phyloP scores from a whole-genome alignment of 2,113 vertebrate species.

The Petaurus breviceps region DNA sequence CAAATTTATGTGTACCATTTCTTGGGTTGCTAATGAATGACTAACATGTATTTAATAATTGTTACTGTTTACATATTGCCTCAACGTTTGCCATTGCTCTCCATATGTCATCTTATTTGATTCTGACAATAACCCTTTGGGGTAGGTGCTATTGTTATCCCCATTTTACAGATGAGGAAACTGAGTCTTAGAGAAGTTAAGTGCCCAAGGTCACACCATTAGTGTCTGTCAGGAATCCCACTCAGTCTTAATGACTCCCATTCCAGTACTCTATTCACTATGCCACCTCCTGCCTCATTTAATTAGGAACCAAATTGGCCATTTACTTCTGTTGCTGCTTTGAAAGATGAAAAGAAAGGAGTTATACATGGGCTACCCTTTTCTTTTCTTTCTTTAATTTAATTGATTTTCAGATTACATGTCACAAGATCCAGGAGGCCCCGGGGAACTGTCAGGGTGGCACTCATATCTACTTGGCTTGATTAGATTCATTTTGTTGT shows the following conservation, averaged over 20 bases:
- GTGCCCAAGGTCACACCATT: too few species aligned
- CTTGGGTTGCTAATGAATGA: slow-evolving; percentile 11
- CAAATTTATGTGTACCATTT: not conserved
- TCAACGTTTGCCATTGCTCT: too few species aligned
- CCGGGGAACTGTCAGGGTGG: not conserved
- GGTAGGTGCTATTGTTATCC: too few species aligned
- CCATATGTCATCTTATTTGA: too few species aligned
- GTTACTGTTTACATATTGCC: too few species aligned
- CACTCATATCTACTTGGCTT: not conserved
- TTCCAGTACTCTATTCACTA: too few species aligned
- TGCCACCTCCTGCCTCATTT: not conserved
- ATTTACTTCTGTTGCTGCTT: slow-evolving; percentile 21
- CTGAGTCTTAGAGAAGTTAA: too few species aligned
- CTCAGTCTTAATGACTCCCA: too few species aligned
- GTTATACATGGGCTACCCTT: slow-evolving; percentile 11
- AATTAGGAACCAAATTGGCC: slow-evolving; percentile 19
- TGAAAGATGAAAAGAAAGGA: slow-evolving; percentile 10
- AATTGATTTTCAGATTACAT: slow-evolving; percentile 46
- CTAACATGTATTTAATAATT: too few species aligned
- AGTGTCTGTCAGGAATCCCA: too few species aligned
- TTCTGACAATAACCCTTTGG: too few species aligned
- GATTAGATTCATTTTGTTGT: slow-evolving; percentile 24
- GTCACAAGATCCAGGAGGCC: not conserved
- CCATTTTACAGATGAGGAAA: too few species aligned
- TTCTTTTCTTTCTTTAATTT: slow-evolving; percentile 45